Evolutionary conservation across 1,140 invertebrate species (phyloP), one percentile per base, ranked within the genome.

Genomic region (Pseudomyrmex pallidus): DNA sequence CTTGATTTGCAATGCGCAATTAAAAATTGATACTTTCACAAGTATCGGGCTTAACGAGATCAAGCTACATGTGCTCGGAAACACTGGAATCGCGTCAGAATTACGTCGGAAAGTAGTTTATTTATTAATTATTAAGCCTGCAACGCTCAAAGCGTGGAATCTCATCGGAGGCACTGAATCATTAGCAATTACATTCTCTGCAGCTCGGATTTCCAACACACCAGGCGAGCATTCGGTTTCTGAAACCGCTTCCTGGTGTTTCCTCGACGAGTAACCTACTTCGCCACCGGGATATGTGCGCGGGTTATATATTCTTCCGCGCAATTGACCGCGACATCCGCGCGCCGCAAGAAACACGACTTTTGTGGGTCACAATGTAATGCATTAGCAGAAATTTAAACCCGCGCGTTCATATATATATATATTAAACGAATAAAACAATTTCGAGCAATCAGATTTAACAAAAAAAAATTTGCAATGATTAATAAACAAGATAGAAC

Each of bases 291-390:
- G 82, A 63, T 72, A 80, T 12, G 83, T 54, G 22, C 85, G 78
- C 35, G 5, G 68, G 73, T 85, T 89, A 72, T 90, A 87, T 61
- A 89, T 87, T 63, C 68, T 85, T 84, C 87, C 88, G 22, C 89
- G 86, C 59, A 74, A 87, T 80, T 87, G 84, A 66, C 87, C 85
- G 61, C 88, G 77, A 80, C 84, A 90, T 80, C 78, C 76, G 35
- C 35, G 35, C 35, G 17, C 85, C 77, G 52, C 10, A 64, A 59
- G 84, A 68, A 66, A 57, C 59, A 74, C 56, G 66, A 52, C 46
- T 66, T 59, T 77, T 83, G 52, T 74, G 67, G 74, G 8, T 83
- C n/a, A 59, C 67, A 52, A 57, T 70, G 68, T 35, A 44, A 44
- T 17, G 10, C 44, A 64, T 54, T 72, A 72, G 15, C 66, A 10